Evolutionary conservation across 2,888 invertebrate species (phyloP).

Genomic region (Leptinotarsa rubiginosa): DNA sequence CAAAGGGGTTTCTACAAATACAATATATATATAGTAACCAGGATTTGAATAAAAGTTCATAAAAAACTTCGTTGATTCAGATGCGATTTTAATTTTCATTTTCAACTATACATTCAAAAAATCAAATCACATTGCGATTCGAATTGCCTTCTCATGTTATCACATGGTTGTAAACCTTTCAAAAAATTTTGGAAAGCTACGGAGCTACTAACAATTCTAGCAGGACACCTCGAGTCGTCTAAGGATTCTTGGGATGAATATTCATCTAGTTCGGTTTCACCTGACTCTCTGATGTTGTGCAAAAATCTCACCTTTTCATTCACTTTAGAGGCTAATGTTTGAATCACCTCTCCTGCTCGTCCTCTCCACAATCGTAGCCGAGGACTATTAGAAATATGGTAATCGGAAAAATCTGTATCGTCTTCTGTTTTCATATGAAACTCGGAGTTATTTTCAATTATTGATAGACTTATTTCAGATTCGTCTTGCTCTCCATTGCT

Average conservation of each 20-base stretch:
- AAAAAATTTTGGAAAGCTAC: conserved; percentile 59
- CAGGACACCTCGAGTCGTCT: conserved; percentile 43
- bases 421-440: conserved; percentile 41
- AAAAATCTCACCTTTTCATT: conserved; percentile 50
- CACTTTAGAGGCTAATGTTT: conserved; percentile 48
- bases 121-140: conserved; percentile 37
- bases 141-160: conserved; percentile 30
- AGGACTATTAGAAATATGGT: conserved; percentile 43
- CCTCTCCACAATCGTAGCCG: conserved; percentile 47
- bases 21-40: too few species aligned
- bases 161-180: conserved; percentile 44
- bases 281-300: conserved; percentile 44
- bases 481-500: conserved; percentile 37
- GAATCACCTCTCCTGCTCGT: conserved; percentile 48
- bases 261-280: conserved; percentile 41
- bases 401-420: conserved; percentile 44
- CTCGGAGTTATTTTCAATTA: conserved; percentile 40
- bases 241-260: conserved; percentile 43
- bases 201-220: conserved; percentile 59
- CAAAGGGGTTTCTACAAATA: too few species aligned
- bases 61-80: too few species aligned
- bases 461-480: conserved; percentile 50
- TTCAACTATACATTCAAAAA: conserved; percentile 24
- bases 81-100: neutral
- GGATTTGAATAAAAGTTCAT: too few species aligned